phyloP scores from a whole-genome alignment of 1,140 invertebrate genomes.

The Caenorhabditis inopinata region DNA sequence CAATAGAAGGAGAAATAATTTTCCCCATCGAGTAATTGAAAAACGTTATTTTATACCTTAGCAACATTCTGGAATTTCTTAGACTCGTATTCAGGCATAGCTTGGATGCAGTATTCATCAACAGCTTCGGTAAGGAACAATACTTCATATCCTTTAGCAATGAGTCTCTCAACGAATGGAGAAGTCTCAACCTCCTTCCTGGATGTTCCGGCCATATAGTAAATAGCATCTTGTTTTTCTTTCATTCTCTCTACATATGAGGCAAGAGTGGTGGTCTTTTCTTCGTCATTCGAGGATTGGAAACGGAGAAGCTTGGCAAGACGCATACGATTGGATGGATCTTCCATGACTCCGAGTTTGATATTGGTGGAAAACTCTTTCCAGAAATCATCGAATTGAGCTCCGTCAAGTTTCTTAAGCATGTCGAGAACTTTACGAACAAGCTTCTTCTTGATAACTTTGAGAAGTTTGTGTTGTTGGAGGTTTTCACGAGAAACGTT shows the following conservation, averaged over 20 bases:
- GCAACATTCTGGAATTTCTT: conserved; percentile 99
- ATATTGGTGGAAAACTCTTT: conserved; percentile 98
- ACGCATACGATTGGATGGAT: conserved; percentile 89
- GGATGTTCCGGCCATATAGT: conserved; percentile 88
- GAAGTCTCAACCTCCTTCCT: conserved; percentile 85
- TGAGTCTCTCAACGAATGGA: conserved; percentile 89
- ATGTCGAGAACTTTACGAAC: conserved; percentile 96
- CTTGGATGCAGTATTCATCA: conserved; percentile 94
- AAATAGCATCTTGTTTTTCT: conserved; percentile 91
- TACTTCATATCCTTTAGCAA: conserved; percentile 93
- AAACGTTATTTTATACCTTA: conserved; percentile 70
- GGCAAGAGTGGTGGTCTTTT: conserved; percentile 75
- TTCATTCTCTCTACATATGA: conserved; percentile 96
- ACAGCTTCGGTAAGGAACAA: conserved; percentile 92
- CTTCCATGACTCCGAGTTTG: conserved; percentile 95
- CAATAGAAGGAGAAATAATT: no score
- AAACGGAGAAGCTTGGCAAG: conserved; percentile 91
- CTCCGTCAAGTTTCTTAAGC: conserved; percentile 84
- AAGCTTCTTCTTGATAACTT: conserved; percentile 97
- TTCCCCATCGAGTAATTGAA: no score
- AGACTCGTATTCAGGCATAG: conserved; percentile 95
- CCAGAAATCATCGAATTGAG: conserved; percentile 92
- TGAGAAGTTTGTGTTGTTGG: conserved; percentile 94
- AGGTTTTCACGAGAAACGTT: conserved; percentile 97
- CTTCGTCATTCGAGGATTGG: conserved; percentile 77